Evolutionary conservation across 1,140 invertebrate species (phyloP).

Genomic region (Aporrectodea caliginosa): DNA sequence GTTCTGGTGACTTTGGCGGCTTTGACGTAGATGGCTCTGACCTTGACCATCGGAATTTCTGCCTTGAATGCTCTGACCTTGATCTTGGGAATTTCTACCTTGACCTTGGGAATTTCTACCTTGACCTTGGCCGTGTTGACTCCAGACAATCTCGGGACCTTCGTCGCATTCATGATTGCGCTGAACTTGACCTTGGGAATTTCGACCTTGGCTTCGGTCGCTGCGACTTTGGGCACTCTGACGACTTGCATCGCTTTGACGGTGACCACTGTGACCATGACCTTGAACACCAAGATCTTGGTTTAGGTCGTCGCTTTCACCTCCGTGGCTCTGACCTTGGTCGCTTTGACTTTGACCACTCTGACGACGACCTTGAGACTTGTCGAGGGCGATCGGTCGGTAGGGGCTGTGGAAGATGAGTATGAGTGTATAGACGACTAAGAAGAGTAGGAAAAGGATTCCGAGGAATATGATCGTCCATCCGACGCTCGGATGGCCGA

Average conservation of each 20-base stretch:
- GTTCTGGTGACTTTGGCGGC: too few relatives aligned
- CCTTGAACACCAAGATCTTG: background rate
- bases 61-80: too few relatives aligned
- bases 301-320: background rate
- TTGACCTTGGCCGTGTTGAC: too few relatives aligned
- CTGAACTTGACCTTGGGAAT: too few relatives aligned
- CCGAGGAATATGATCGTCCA: background rate
- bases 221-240: background rate
- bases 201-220: background rate
- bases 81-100: too few relatives aligned
- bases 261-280: too few relatives aligned
- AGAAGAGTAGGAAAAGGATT: background rate
- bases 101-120: too few relatives aligned
- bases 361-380: background rate
- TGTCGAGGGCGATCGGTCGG: background rate
- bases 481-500: background rate
- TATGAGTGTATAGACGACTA: background rate
- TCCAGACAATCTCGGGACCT: too few relatives aligned
- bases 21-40: too few relatives aligned
- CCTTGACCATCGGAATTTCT: too few relatives aligned
- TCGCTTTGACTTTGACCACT: background rate
- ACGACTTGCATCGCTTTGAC: background rate
- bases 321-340: background rate
- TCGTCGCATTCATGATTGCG: too few relatives aligned
- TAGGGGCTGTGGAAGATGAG: background rate